Base-by-base conservation (phyloP, 2,797 vertebrate species). In the Cetoscarus ocellatus region DNA sequence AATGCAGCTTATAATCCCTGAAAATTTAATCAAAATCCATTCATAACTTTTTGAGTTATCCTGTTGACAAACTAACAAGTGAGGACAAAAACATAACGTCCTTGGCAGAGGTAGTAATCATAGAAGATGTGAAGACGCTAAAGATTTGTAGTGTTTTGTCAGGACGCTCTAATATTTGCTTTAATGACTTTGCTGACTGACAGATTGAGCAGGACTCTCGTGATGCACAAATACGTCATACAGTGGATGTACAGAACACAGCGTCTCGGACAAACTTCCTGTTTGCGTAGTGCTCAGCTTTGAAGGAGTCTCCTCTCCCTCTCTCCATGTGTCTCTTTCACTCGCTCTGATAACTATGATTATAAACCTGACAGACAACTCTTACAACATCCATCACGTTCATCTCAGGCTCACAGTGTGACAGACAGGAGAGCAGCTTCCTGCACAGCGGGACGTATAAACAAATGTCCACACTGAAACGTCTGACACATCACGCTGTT, bases 361-460 rank as follows among this genome's bases (percentile, higher is more conserved):
- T 91, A 87, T 70, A 85, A 86, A 86, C 61, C 72, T 86, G 82
- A 77, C 63, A 74, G 58, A 80, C 62, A 73, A 66, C 80, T 81
- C 61, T 54, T 63, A 61, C 49, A 10, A 61, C 84, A 86, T 82
- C 84, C 67, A 66, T 88, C 83, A 83, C 68, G 59, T 86, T 87
- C 88, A 88, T 88, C 84, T 80, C 52, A 38, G 77, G 74, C 64
- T 85, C 78, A 86, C 82, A 86, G 73, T 56, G 66, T 84, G 70
- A 81, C 80, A 63, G 36, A 70, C 64, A 76, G 34, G 57, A 54
- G 79, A 70, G 80, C 73, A 53, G 44, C 74, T 83, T 49, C 57
- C 17, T 11, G 51, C 44, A 50, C 56, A 17, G 51, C 39, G 60
- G 38, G 35, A 63, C 60, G 44, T 34, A 45, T 45, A 44, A 60